These are phyloP conservation scores for Threskiornis aethiopicus DNA, from an alignment of 2,797 vertebrate species.

Conservation along the genomic window DNA sequence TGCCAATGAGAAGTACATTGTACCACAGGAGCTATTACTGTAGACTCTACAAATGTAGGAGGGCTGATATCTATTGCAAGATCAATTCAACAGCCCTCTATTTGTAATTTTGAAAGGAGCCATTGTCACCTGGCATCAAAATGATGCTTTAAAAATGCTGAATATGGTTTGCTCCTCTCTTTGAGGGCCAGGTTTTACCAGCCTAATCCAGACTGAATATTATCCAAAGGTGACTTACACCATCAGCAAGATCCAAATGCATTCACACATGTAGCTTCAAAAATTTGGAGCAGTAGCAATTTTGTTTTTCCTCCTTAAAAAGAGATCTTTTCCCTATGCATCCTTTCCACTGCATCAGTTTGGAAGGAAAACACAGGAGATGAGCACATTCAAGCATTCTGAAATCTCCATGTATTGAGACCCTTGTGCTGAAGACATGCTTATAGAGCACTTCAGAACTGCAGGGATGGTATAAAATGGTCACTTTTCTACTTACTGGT, in stretches of 20 bases:
- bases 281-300: background rate
- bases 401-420: background rate
- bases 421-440: background rate
- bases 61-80: background rate
- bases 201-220: background rate
- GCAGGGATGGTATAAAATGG: background rate
- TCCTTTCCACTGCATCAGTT: background rate
- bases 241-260: background rate
- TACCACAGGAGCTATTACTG: background rate
- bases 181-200: background rate
- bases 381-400: background rate
- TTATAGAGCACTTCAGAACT: background rate
- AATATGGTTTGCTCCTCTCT: background rate
- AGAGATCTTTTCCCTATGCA: rapidly evolving
- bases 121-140: background rate
- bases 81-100: background rate
- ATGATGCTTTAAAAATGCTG: background rate
- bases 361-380: background rate
- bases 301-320: background rate
- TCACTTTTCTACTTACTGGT: background rate
- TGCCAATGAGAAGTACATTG: background rate
- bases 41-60: background rate
- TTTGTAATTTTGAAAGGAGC: background rate
- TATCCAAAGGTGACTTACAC: background rate
- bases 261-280: background rate